These are phyloP conservation scores for Synanthedon andrenaeformis DNA, from an alignment of 2,888 invertebrate species.

Conservation along the genomic window DNA sequence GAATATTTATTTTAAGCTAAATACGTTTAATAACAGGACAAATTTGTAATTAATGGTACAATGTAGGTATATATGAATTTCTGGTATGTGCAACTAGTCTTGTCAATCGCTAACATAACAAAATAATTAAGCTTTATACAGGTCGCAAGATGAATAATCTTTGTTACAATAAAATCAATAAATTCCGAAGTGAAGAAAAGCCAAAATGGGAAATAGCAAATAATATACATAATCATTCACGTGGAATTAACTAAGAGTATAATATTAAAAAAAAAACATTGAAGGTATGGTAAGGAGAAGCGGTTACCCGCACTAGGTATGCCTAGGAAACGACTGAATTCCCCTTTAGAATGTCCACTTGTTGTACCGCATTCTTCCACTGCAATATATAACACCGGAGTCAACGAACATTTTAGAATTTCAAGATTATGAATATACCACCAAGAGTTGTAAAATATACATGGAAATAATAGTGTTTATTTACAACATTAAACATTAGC, in stretches of 20 bases:
- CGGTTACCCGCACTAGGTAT: conserved; percentile 73
- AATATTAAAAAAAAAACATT: conserved; percentile 21
- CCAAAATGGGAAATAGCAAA: too few relatives aligned
- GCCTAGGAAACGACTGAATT: conserved; percentile 76
- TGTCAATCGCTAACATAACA: too few relatives aligned
- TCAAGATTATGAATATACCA: background rate
- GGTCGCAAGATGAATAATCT: too few relatives aligned
- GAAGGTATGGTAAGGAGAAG: conserved; percentile 34
- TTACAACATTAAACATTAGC: conserved; percentile 23
- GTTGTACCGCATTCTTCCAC: conserved; percentile 64
- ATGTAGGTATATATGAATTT: too few relatives aligned
- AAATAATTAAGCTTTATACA: too few relatives aligned
- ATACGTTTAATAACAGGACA: too few relatives aligned
- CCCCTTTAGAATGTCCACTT: conserved; percentile 60
- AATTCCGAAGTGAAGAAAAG: background rate
- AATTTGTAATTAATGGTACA: too few relatives aligned
- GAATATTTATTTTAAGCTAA: too few relatives aligned
- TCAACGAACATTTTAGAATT: conserved; percentile 15
- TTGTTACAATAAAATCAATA: too few relatives aligned
- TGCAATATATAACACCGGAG: conserved; percentile 47
- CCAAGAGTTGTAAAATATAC: background rate
- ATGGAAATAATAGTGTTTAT: background rate
- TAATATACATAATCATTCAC: too few relatives aligned
- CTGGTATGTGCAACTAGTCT: too few relatives aligned
- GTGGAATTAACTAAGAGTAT: too few relatives aligned